These are phyloP conservation scores for Brachyopa scutellaris DNA, from an alignment of 2,888 invertebrate species.

Conservation along the genomic window DNA sequence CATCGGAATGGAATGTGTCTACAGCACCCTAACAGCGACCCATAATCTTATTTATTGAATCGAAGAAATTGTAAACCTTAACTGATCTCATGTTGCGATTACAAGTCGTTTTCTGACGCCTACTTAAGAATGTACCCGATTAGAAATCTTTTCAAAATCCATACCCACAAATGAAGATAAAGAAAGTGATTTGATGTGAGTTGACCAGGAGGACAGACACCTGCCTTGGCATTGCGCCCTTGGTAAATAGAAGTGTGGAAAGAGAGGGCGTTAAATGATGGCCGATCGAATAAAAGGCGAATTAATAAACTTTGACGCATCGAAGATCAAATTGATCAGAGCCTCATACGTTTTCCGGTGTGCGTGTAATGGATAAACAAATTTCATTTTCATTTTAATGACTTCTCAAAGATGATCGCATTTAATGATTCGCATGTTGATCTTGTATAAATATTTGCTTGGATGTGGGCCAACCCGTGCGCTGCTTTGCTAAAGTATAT, in stretches of 20 bases:
- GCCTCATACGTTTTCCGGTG: conserved; percentile 17
- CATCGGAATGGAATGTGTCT: conserved; percentile 48
- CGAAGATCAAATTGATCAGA: conserved; percentile 2
- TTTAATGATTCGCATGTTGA: conserved; percentile 63
- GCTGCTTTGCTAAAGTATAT: conserved; percentile 3
- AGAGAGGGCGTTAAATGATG: conserved; percentile 13
- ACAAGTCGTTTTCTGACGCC: conserved; percentile 58
- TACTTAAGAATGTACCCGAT: conserved; percentile 39
- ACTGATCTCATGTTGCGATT: conserved; percentile 56
- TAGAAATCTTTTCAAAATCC: too few relatives aligned
- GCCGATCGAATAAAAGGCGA: conserved; percentile 9
- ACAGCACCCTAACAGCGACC: conserved; percentile 30
- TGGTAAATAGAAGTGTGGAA: too few relatives aligned
- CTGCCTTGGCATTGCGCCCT: conserved; percentile 33
- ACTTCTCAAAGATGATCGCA: conserved; percentile 33
- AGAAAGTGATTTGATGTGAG: conserved; percentile 6
- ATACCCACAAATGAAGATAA: too few relatives aligned
- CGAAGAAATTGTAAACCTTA: conserved; percentile 52
- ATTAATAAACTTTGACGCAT: conserved; percentile 31
- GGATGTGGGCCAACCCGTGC: conserved; percentile 52
- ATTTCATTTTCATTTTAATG: conserved; percentile 24
- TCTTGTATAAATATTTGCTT: conserved; percentile 69
- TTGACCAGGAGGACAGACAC: conserved; percentile 19
- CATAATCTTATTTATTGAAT: conserved; percentile 63
- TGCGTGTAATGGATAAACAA: conserved; percentile 36